Evolutionary conservation across 2,888 invertebrate species (phyloP).

Genomic region (Lymantria dispar): DNA sequence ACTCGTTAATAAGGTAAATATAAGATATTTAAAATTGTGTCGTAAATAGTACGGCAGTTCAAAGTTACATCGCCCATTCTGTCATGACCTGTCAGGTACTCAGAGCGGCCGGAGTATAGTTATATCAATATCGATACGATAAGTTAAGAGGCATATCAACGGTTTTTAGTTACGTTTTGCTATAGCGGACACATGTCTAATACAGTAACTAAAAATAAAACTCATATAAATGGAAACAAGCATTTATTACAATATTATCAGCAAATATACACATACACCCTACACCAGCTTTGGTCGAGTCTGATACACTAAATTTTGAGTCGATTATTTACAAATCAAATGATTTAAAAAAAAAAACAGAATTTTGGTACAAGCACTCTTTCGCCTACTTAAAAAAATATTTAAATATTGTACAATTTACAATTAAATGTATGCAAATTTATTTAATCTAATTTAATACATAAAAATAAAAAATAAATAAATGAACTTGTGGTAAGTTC

Average conservation of each 20-base stretch:
- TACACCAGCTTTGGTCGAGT: slow-evolving; percentile 30
- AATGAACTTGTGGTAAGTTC: neutral
- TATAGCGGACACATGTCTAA: no score
- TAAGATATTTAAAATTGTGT: no score
- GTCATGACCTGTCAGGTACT: no score
- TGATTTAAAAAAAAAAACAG: slow-evolving; percentile 8
- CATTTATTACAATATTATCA: slow-evolving; percentile 36
- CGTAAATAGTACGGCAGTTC: no score
- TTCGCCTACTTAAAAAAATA: slow-evolving; percentile 11
- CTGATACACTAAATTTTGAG: slow-evolving; percentile 30
- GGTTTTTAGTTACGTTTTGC: no score
- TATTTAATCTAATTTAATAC: neutral
- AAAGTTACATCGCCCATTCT: no score
- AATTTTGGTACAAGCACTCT: slow-evolving; percentile 35
- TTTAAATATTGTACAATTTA: slow-evolving; percentile 1
- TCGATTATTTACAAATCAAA: slow-evolving; percentile 31
- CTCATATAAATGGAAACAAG: slow-evolving; percentile 31
- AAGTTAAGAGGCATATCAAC: no score
- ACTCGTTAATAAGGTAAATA: no score
- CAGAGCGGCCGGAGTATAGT: no score
- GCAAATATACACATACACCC: slow-evolving; percentile 37
- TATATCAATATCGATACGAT: no score
- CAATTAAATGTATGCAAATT: neutral
- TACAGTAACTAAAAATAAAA: slow-evolving; percentile 10
- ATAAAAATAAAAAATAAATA: neutral